Conservation (phyloP, 2,797 vertebrate genomes). For the Tinamus major region DNA sequence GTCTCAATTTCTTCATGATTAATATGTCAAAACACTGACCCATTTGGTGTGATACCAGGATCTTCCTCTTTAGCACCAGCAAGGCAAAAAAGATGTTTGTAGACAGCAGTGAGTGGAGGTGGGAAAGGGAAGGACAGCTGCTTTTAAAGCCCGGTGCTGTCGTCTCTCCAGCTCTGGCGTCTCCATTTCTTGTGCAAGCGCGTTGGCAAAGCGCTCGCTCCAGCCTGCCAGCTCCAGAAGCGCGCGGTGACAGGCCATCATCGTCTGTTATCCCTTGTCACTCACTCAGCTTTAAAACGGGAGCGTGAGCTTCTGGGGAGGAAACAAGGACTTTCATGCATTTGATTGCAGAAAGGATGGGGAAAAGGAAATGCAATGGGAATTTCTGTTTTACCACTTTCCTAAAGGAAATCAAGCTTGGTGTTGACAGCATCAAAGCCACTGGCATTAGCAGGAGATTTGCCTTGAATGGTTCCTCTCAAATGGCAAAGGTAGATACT, state of each 20-base stretch:
- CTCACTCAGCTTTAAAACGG: background rate
- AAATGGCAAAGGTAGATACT: background rate
- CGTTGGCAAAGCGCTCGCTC: background rate
- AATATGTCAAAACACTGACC: background rate
- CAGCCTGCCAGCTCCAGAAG: slow-evolving; percentile 43
- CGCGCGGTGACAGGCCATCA: slow-evolving; percentile 3
- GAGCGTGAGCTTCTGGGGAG: background rate
- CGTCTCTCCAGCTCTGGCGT: background rate
- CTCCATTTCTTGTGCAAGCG: slow-evolving; percentile 7
- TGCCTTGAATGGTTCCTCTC: background rate
- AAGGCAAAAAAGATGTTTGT: background rate
- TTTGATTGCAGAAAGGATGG: background rate
- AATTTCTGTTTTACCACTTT: background rate
- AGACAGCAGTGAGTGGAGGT: background rate
- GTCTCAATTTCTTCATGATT: background rate
- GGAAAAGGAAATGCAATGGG: background rate
- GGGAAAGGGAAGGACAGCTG: background rate
- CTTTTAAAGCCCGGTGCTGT: background rate
- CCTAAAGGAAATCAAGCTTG: slow-evolving; percentile 10
- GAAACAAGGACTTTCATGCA: background rate
- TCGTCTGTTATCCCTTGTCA: background rate
- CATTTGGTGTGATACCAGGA: background rate
- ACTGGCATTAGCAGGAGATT: background rate
- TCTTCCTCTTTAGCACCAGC: background rate
- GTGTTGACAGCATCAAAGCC: background rate